These are phyloP conservation scores for Trachythela sp. DNA, from an alignment of 64 coral and sea anemone species.

Conservation along the genomic window DNA sequence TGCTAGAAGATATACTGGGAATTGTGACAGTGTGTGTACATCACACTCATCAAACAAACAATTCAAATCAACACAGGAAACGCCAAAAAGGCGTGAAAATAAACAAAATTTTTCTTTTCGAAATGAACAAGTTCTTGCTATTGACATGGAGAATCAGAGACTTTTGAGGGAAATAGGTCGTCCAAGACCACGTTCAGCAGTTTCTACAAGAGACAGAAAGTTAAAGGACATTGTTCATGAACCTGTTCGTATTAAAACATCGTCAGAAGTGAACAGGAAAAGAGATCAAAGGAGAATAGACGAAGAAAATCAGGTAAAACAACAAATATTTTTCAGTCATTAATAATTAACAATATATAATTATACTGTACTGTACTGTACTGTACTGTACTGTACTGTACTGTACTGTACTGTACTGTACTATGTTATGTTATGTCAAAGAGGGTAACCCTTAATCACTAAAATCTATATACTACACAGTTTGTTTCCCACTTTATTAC, in stretches of 20 bases:
- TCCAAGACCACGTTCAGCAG: slow-evolving; percentile 60
- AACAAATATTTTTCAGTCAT: background rate
- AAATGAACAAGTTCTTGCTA: slow-evolving; percentile 72
- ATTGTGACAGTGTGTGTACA: background rate
- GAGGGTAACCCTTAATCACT: too few species aligned
- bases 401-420: too few species aligned
- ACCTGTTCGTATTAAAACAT: slow-evolving; percentile 78
- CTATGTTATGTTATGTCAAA: too few species aligned
- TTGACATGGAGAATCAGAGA: slow-evolving; percentile 93
- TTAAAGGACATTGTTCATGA: slow-evolving; percentile 19
- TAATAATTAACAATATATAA: background rate
- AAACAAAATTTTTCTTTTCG: slow-evolving; percentile 80
- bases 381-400: too few species aligned
- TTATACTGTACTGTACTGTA: background rate
- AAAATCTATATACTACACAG: too few species aligned
- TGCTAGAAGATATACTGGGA: background rate
- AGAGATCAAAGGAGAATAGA: slow-evolving; percentile 90
- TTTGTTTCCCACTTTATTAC: too few species aligned
- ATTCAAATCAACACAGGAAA: slow-evolving; percentile 14
- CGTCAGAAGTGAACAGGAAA: slow-evolving; percentile 89
- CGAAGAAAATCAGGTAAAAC: slow-evolving; percentile 77
- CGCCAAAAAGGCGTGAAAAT: background rate
- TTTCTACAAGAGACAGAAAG: slow-evolving; percentile 36
- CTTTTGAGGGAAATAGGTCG: slow-evolving; percentile 69
- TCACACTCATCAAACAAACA: background rate